phyloP scores from a whole-genome alignment of 1,140 invertebrate species.

The Eumaeus atala region DNA sequence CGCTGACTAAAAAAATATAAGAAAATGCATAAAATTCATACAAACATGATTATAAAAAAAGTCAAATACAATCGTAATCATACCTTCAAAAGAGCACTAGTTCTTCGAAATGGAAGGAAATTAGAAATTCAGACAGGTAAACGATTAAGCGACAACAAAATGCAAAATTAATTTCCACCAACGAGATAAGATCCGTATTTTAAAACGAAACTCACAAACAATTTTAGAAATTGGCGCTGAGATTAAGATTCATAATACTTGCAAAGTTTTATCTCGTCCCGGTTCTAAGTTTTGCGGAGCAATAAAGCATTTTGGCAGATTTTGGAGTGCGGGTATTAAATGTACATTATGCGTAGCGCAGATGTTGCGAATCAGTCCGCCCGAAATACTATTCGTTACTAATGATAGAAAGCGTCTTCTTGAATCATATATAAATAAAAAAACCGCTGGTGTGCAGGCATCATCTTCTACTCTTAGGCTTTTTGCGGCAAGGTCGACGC shows the following conservation, averaged over 20 bases:
- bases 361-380: conserved; percentile 41
- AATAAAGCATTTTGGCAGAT: conserved; percentile 69
- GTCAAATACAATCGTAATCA: not conserved
- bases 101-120: conserved; percentile 37
- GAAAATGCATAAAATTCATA: no score
- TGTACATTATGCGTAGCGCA: conserved; percentile 58
- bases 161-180: conserved; percentile 54
- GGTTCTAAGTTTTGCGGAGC: conserved; percentile 45
- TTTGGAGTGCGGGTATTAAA: conserved; percentile 63
- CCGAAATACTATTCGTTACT: conserved; percentile 14
- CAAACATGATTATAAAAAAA: no score
- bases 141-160: conserved; percentile 56
- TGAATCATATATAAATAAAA: not conserved
- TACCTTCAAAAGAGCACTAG: conserved; percentile 11
- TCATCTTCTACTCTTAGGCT: no score
- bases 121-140: conserved; percentile 49
- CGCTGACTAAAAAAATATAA: no score
- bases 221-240: conserved; percentile 55
- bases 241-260: conserved; percentile 69
- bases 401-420: conserved; percentile 23
- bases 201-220: conserved; percentile 57
- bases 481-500: no score
- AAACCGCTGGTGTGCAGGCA: no score
- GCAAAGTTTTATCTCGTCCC: conserved; percentile 63
- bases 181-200: conserved; percentile 57